phyloP scores from a whole-genome alignment of 2,888 invertebrate species.

The Archips crataeganus region DNA sequence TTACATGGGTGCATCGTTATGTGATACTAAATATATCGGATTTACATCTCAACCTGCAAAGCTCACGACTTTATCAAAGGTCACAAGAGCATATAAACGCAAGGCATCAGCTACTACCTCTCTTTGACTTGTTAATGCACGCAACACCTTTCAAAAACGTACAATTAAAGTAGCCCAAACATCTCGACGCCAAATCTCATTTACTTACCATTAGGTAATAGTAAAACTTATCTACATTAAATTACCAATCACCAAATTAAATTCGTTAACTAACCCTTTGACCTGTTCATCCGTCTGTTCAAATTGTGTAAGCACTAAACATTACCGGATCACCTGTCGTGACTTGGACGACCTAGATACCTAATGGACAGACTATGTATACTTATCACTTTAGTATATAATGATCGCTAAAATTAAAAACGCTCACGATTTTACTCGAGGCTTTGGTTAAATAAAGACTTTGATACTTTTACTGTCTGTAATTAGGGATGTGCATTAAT shows the following conservation, averaged over 20 bases:
- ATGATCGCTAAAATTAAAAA: slow-evolving; percentile 26
- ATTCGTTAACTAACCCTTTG: slow-evolving; percentile 17
- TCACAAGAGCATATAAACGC: neutral
- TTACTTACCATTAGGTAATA: slow-evolving; percentile 1
- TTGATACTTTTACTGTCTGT: neutral
- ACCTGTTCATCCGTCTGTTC: slow-evolving; percentile 14
- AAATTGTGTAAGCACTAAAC: slow-evolving; percentile 23
- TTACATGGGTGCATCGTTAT: neutral
- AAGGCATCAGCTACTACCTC: neutral
- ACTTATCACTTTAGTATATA: neutral
- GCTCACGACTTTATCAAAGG: neutral
- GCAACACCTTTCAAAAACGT: slow-evolving; percentile 2
- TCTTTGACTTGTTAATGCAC: neutral
- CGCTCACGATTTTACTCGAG: slow-evolving; percentile 13
- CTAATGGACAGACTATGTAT: slow-evolving; percentile 34
- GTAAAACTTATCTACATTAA: slow-evolving; percentile 14
- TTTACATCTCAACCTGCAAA: neutral
- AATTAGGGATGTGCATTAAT: slow-evolving; percentile 1
- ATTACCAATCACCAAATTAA: slow-evolving; percentile 28
- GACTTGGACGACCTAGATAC: slow-evolving; percentile 48
- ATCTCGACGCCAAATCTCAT: neutral
- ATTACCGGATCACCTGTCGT: slow-evolving; percentile 42
- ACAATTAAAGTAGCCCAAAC: slow-evolving; percentile 10
- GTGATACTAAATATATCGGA: neutral
- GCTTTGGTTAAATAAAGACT: slow-evolving; percentile 3